Conservation (phyloP, 1,140 invertebrate species). For the Andricus grossulariae region DNA sequence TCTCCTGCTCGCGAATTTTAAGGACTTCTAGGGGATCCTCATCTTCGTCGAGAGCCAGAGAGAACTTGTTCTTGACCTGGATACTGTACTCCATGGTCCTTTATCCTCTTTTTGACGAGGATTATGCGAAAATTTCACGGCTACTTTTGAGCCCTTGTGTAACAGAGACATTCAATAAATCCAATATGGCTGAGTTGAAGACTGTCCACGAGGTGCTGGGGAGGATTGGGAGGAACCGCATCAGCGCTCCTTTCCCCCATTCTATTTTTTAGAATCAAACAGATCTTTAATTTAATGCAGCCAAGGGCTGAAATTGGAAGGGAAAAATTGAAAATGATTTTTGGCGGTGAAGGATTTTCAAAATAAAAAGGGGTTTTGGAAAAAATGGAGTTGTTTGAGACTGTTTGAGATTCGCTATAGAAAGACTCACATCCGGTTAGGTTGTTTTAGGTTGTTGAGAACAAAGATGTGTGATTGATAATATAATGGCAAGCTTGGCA, state of each 20-base stretch:
- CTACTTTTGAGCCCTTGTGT: conserved; percentile 75
- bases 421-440: background rate
- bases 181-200: conserved; percentile 74
- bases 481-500: background rate
- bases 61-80: conserved; percentile 93
- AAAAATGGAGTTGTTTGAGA: background rate
- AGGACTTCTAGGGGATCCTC: conserved; percentile 93
- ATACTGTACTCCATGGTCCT: conserved; percentile 93
- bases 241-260: conserved; percentile 3
- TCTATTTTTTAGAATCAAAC: background rate
- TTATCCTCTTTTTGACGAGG: conserved; percentile 69
- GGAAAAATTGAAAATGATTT: background rate
- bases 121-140: conserved; percentile 72
- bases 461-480: background rate
- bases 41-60: conserved; percentile 90
- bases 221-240: conserved; percentile 34
- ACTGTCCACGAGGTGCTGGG: conserved; percentile 73
- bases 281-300: background rate
- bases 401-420: background rate
- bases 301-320: no score
- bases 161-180: conserved; percentile 75
- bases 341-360: background rate
- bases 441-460: background rate
- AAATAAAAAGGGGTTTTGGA: background rate
- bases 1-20: conserved; percentile 86